Percentiles rank a stretch among this genome's conserved stretches.
Conservation (phyloP, 2,797 vertebrate species). For the Triplophysa bombifrons region DNA sequence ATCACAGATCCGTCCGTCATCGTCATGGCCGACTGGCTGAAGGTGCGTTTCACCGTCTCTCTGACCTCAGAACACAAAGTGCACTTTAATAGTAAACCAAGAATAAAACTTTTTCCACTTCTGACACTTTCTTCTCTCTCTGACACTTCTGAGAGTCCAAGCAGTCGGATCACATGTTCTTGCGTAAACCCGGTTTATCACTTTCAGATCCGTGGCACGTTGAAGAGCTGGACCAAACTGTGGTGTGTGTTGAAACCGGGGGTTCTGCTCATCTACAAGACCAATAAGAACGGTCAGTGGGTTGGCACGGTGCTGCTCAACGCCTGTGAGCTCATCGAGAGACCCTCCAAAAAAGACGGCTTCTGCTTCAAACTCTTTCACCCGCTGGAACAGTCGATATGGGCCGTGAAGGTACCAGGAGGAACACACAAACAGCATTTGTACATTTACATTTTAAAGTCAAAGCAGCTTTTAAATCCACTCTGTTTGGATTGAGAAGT, state of each 20-base stretch:
- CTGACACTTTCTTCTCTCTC: too few relatives aligned
- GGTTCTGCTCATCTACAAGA: constrained; percentile 97
- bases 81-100: too few relatives aligned
- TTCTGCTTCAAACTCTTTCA: constrained; percentile 99
- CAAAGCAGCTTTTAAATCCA: neutral
- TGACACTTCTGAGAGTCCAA: too few relatives aligned
- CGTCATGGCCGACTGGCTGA: constrained; percentile 98
- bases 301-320: constrained; percentile 97
- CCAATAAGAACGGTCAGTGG: constrained; percentile 96
- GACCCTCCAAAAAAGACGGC: constrained; percentile 97
- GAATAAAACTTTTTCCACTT: too few relatives aligned
- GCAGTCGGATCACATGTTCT: neutral
- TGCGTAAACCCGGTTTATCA: neutral
- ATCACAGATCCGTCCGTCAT: constrained; percentile 97
- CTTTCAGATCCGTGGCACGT: constrained; percentile 90
- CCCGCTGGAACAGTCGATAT: constrained; percentile 97
- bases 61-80: too few relatives aligned
- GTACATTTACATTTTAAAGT: neutral
- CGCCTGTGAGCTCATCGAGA: constrained; percentile 97
- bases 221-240: constrained; percentile 99
- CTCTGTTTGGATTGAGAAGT: neutral
- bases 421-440: constrained; percentile 33
- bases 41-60: constrained; percentile 74
- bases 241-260: constrained; percentile 99
- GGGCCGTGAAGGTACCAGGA: constrained; percentile 91